Evolutionary conservation across 1,140 invertebrate species (phyloP).

Genomic region (Colletes gigas): DNA sequence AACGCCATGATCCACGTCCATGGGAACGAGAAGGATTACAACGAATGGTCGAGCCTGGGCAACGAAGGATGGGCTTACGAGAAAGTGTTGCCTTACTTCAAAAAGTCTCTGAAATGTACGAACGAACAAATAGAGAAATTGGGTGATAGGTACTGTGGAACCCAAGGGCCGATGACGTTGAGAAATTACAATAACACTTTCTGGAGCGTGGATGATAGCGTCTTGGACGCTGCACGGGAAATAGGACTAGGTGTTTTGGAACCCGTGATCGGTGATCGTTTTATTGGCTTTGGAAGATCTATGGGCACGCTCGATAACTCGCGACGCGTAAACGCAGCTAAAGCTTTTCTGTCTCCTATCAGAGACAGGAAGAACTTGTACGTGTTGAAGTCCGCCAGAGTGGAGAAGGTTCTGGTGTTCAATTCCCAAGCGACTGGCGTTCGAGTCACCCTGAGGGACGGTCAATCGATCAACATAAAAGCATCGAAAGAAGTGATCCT

Average conservation of each 20-base stretch:
- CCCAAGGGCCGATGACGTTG: slow-evolving; percentile 70
- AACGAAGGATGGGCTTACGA: slow-evolving; percentile 83
- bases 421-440: slow-evolving; percentile 72
- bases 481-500: slow-evolving; percentile 85
- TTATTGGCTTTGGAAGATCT: slow-evolving; percentile 80
- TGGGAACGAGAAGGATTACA: slow-evolving; percentile 86
- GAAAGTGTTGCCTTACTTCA: slow-evolving; percentile 83
- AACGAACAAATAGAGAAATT: slow-evolving; percentile 59
- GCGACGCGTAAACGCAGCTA: slow-evolving; percentile 84
- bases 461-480: slow-evolving; percentile 71
- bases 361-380: slow-evolving; percentile 85
- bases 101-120: slow-evolving; percentile 77
- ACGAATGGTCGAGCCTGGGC: slow-evolving; percentile 84
- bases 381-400: slow-evolving; percentile 84
- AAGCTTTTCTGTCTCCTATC: slow-evolving; percentile 83
- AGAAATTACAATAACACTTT: slow-evolving; percentile 81
- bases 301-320: slow-evolving; percentile 81
- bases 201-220: slow-evolving; percentile 69
- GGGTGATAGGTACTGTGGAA: slow-evolving; percentile 68
- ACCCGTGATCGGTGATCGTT: slow-evolving; percentile 74
- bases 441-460: slow-evolving; percentile 78
- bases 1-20: slow-evolving; percentile 92
- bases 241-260: slow-evolving; percentile 76
- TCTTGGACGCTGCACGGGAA: slow-evolving; percentile 75
- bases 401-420: slow-evolving; percentile 83